phyloP scores from a whole-genome alignment of 2,113 vertebrate species.

The Sinocyclocheilus maitianheensis region DNA sequence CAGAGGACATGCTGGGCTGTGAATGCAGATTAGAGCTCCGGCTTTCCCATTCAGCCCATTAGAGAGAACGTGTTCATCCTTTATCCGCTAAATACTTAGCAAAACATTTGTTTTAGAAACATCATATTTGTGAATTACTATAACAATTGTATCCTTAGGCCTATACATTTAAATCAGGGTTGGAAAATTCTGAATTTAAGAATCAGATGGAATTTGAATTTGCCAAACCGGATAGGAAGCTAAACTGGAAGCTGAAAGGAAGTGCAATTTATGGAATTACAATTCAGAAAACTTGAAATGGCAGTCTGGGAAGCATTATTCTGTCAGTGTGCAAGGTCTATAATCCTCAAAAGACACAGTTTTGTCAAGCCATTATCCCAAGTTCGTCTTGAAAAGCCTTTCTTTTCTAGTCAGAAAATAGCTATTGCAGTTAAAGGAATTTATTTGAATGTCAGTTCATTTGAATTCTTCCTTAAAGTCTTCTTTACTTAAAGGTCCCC shows the following conservation, averaged over 20 bases:
- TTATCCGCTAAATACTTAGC: neutral
- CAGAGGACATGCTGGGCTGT: constrained; percentile 10
- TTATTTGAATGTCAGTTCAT: neutral
- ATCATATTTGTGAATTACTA: neutral
- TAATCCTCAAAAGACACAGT: neutral
- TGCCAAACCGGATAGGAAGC: neutral
- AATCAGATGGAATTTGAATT: neutral
- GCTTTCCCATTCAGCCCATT: neutral
- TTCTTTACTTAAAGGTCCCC: neutral
- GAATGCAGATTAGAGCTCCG: constrained; percentile 6
- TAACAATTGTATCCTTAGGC: neutral
- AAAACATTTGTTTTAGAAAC: neutral
- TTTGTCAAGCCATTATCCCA: neutral
- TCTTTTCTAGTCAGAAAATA: neutral
- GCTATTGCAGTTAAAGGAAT: no score
- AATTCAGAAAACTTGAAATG: neutral
- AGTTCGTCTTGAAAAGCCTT: neutral
- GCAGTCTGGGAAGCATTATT: no score
- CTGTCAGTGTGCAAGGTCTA: neutral
- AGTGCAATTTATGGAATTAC: neutral
- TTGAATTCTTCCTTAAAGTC: neutral
- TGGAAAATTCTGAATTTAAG: neutral
- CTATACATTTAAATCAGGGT: neutral
- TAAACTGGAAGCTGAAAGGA: neutral
- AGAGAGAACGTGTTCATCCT: neutral